Percentiles rank a stretch among this genome's conserved stretches.
Evolutionary conservation across 2,888 invertebrate species (phyloP).

Genomic region (Tenthredo mesomela): DNA sequence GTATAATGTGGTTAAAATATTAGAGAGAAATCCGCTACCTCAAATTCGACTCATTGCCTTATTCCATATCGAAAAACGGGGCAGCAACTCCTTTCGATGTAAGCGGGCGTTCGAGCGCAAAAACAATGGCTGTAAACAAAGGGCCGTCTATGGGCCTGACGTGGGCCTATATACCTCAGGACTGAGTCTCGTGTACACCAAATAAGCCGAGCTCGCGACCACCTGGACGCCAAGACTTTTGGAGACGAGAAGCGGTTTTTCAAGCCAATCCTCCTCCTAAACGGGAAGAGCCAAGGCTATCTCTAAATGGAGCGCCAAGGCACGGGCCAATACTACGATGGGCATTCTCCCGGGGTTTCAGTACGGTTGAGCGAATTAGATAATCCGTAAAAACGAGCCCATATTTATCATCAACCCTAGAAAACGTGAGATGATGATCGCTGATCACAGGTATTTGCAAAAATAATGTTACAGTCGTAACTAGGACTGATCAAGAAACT

Average conservation of each 20-base stretch:
- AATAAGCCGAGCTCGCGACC: constrained; percentile 51
- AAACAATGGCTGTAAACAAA: constrained; percentile 52
- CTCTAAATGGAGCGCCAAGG: constrained; percentile 62
- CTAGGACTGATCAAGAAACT: constrained; percentile 2
- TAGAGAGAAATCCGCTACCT: not conserved
- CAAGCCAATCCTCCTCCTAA: constrained; percentile 66
- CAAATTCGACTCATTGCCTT: constrained; percentile 10
- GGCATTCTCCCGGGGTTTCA: constrained; percentile 51
- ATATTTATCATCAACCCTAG: constrained; percentile 24
- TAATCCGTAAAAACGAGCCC: not conserved
- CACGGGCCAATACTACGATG: constrained; percentile 45
- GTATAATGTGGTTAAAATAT: not conserved
- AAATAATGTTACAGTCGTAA: not conserved
- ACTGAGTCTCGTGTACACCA: constrained; percentile 39
- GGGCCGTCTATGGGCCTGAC: constrained; percentile 50
- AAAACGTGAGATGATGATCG: constrained; percentile 26
- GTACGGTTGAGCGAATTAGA: constrained; percentile 28
- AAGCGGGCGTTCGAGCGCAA: constrained; percentile 47
- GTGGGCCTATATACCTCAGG: constrained; percentile 49
- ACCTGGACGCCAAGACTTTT: constrained; percentile 56
- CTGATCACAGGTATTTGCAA: not conserved
- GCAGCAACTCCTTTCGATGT: constrained; percentile 31
- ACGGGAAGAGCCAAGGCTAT: constrained; percentile 72
- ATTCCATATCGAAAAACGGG: constrained; percentile 31
- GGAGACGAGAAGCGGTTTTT: constrained; percentile 66